Evolutionary conservation across 2,888 invertebrate genomes (phyloP), one percentile per base, ranked within the genome.

Genomic region (Deilephila elpenor): DNA sequence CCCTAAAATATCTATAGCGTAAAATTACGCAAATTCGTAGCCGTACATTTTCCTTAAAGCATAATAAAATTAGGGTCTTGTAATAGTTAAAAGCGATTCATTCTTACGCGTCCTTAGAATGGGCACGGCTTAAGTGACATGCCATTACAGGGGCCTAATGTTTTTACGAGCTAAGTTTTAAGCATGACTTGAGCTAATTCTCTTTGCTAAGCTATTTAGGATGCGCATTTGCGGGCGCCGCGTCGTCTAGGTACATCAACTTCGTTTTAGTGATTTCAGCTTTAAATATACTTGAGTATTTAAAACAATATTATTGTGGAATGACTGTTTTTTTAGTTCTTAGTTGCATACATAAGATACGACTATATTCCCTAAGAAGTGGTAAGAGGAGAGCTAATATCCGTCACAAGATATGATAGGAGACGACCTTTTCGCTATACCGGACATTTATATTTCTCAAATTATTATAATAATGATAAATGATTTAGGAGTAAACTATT

Each of bases 141-240:
- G 11, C 76, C 75, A 74, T 78, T 76, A 75, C 25, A 19, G 53
- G 75, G 19, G 64, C 72, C 71, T 80, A 75, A 81, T 78, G 78
- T 78, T 81, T 78, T 78, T 70, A 77, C 74, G 70, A 19, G 71
- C 72, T 67, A 80, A 80, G 74, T 80, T 79, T 77, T 72, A 70
- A 74, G 60, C 59, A 60, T 56, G 71, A 71, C 73, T 64, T 62
- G 59, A 34, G 74, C 34, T 72, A 76, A 77, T 76, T 76, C 73
- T 74, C 59, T 77, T 71, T 76, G 72, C 72, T 59, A 61, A 64
- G 59, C 59, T 75, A 74, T 78, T 78, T 73, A 17, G 73, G 74
- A 62, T 70, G 77, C 75, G 78, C 73, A 53, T 72, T 78, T 75
- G 62, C 71, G 71, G 19, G 34, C 64, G 51, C 60, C 67, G 34